Percentiles rank a stretch among this genome's conserved stretches.
Evolutionary conservation across 2,888 invertebrate genomes (phyloP).

Genomic region (Caenorhabditis panamensis): DNA sequence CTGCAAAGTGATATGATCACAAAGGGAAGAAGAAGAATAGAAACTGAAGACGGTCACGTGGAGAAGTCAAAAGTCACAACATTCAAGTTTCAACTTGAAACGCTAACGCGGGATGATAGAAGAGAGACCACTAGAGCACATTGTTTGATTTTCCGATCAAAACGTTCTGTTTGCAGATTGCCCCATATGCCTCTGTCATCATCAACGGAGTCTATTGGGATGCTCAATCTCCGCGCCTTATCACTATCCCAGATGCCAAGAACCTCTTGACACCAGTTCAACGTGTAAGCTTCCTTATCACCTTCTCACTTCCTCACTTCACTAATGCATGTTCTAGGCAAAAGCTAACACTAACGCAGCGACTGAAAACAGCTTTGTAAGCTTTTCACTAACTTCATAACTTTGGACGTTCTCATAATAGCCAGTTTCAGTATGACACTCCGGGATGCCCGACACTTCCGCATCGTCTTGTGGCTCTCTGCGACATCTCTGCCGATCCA

Average conservation of each 20-base stretch:
- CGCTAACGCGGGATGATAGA: too few species aligned
- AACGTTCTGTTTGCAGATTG: conserved; percentile 85
- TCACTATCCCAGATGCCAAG: conserved; percentile 98
- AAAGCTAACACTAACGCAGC: conserved; percentile 22
- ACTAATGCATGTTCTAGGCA: conserved; percentile 3
- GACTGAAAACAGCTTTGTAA: conserved; percentile 12
- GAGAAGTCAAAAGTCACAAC: not conserved
- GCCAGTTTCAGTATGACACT: conserved; percentile 68
- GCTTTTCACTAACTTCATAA: conserved; percentile 18
- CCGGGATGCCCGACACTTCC: conserved; percentile 77
- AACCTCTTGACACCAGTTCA: conserved; percentile 87
- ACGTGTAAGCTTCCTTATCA: too few species aligned
- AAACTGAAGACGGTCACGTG: not conserved
- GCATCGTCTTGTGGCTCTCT: conserved; percentile 88
- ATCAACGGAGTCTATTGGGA: conserved; percentile 99
- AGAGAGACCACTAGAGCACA: too few species aligned
- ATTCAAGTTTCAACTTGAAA: not conserved
- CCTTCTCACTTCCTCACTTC: too few species aligned
- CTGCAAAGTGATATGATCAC: not conserved
- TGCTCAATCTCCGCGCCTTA: conserved; percentile 93
- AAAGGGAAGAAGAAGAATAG: not conserved
- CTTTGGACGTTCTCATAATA: not conserved
- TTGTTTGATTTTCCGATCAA: too few species aligned
- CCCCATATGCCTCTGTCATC: conserved; percentile 96
- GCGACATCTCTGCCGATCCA: conserved; percentile 99